Evolutionary conservation across 1,140 invertebrate species (phyloP).

Genomic region (Pseudoatta argentina): DNA sequence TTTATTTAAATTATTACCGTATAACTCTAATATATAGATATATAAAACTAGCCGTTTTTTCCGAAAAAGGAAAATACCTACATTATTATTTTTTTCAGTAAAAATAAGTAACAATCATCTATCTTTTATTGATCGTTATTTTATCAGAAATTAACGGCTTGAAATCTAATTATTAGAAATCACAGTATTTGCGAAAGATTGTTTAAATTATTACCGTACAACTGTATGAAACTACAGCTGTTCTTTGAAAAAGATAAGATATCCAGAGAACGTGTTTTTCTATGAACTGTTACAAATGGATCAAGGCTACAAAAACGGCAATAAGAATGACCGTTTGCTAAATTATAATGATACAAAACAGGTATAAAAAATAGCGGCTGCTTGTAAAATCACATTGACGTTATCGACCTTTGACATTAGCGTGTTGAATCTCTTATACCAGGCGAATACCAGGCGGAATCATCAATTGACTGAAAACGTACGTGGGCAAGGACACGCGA

Average conservation of each 20-base stretch:
- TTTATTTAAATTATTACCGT: not conserved
- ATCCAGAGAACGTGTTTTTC: not conserved
- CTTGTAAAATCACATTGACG: constrained; percentile 17
- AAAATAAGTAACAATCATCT: not conserved
- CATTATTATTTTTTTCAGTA: not conserved
- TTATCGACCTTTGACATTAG: constrained; percentile 49
- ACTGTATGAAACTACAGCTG: constrained; percentile 1
- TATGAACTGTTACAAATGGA: not conserved
- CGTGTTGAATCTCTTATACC: constrained; percentile 6
- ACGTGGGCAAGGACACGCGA: constrained; percentile 34
- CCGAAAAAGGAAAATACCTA: not conserved
- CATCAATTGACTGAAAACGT: constrained; percentile 38
- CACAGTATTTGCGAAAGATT: not conserved
- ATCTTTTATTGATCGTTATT: not conserved
- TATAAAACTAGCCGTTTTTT: constrained; percentile 1
- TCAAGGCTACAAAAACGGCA: not conserved
- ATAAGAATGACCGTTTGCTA: not conserved
- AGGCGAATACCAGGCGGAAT: constrained; percentile 37
- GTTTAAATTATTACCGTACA: not conserved
- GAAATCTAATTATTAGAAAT: not conserved
- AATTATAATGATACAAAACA: constrained; percentile 27
- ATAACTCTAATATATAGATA: not conserved
- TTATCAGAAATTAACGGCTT: not conserved
- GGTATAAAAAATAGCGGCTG: constrained; percentile 6
- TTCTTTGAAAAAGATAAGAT: not conserved